phyloP scores from a whole-genome alignment of 64 coral and sea anemone species.

The Porites australiensis region DNA sequence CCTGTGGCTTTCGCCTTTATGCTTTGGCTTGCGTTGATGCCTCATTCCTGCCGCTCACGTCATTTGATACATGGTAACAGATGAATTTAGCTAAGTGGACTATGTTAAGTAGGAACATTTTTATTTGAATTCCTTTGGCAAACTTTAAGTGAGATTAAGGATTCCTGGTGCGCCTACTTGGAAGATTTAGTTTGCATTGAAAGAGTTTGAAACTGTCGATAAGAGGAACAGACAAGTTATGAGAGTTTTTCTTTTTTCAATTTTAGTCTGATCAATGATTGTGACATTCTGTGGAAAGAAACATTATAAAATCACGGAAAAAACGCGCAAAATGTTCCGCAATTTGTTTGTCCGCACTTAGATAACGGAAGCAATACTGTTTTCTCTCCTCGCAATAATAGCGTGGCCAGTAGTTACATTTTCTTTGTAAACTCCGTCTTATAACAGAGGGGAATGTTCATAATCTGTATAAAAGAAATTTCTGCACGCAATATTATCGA shows the following conservation, averaged over 20 bases:
- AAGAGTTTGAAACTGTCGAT: not conserved
- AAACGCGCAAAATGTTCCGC: too few relatives aligned
- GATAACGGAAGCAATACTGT: not conserved
- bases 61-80: not conserved
- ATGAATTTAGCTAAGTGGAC: not conserved
- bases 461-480: not conserved
- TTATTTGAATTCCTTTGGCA: not conserved
- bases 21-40: too few relatives aligned
- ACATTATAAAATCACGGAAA: too few relatives aligned
- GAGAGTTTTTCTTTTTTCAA: not conserved
- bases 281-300: too few relatives aligned
- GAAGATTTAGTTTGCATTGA: not conserved
- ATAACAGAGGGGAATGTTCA: not conserved
- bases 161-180: not conserved
- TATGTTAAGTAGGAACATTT: not conserved
- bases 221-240: not conserved
- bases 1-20: too few relatives aligned
- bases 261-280: too few relatives aligned
- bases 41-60: too few relatives aligned
- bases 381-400: not conserved
- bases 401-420: not conserved
- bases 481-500: not conserved
- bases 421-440: not conserved
- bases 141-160: slow-evolving; percentile 5
- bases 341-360: too few relatives aligned